Base-by-base conservation (phyloP, 1,140 invertebrate genomes). In the Lasioglossum albipes region DNA sequence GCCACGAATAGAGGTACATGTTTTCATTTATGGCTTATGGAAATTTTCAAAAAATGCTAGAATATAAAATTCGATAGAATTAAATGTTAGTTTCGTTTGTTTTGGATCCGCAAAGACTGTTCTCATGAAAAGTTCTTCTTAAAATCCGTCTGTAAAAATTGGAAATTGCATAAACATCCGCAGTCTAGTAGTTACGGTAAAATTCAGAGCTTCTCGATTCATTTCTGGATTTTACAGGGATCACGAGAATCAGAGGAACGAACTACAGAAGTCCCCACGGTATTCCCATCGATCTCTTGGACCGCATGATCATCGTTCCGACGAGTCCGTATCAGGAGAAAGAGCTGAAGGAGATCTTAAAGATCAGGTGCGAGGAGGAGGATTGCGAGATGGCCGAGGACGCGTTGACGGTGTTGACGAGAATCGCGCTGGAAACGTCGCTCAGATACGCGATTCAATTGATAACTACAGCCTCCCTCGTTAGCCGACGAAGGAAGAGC, bases 401-500 rank as follows among this genome's bases (percentile, higher is more conserved):
- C 92, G 99, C 98, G 0, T 90, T 99, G 59, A 96, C 96, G 0
- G 97, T 99, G 18, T 94, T 99, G 27, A 99, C 98, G 0, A 95
- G 97, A 49, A 98, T 99, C 67, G 98, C 98, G 18, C 95, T 96
- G 41, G 98, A 99, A 91, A 99, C 98, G 0, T 98, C 98, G 5
- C 94, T 99, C 2, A 95, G 98, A 86, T 99, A 99, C 93, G 97
- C 98, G n/a, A 99, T 99, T 93, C 99, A 99, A 90, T 94, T 99
- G 7, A 99, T 99, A 84, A 99, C 98, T 57, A 97, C 98, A 0
- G 97, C 99, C 0, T 97, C 97, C 89, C 95, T 99, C 36, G 97
- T 99, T 52, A 96, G 97, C 75, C 94, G 95, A 45, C 95, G 94
- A 93, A 96, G 95, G 83, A 99, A 99, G 94, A 96, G 97, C 7